Percentiles rank a stretch among this genome's conserved stretches.
phyloP scores from a whole-genome alignment of 64 coral and sea anemone genomes.

The Porites australiensis region DNA sequence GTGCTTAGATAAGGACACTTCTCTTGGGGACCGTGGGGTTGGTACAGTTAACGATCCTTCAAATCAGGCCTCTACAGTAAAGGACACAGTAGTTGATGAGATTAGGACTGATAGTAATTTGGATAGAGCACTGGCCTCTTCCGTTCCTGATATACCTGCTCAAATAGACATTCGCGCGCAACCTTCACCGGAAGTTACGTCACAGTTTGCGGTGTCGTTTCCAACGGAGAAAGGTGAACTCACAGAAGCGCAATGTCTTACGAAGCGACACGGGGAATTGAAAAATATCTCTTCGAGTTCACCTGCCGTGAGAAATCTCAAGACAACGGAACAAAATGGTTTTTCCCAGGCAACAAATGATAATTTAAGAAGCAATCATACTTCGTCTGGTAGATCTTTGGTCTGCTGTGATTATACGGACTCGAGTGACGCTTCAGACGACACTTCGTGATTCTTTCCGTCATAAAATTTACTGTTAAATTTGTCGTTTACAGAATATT shows the following conservation, averaged over 20 bases:
- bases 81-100: background rate
- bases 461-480: no score
- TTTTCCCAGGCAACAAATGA: background rate
- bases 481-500: no score
- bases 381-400: background rate
- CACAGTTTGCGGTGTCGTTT: background rate
- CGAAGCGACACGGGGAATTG: background rate
- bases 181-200: background rate
- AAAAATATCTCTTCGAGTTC: background rate
- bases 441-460: background rate
- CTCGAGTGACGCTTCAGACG: slow-evolving; percentile 41
- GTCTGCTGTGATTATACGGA: slow-evolving; percentile 33
- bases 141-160: background rate
- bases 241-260: no score
- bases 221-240: background rate
- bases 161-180: background rate
- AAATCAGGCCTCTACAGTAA: background rate
- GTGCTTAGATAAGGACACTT: background rate
- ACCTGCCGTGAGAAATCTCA: background rate
- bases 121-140: background rate
- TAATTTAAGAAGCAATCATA: background rate
- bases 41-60: background rate
- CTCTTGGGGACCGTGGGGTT: background rate
- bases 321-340: background rate
- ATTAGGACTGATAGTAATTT: background rate